Evolutionary conservation across 2,113 vertebrate genomes (phyloP).

Genomic region (Tenebrosternarchus preto): DNA sequence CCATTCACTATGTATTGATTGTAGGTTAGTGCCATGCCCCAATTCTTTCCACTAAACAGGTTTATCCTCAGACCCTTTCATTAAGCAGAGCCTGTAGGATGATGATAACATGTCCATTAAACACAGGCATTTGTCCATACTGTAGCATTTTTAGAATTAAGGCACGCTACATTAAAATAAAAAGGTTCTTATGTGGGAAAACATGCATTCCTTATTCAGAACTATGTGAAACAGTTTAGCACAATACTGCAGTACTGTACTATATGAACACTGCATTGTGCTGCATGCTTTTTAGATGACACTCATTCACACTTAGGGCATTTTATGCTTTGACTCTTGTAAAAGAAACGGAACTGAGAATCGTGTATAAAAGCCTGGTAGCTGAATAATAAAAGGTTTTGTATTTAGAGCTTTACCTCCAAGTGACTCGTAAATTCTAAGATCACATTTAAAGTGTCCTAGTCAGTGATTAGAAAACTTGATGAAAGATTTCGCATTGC

Average conservation of each 20-base stretch:
- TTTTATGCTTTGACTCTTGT: not conserved
- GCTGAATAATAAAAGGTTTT: not conserved
- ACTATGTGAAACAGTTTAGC: not conserved
- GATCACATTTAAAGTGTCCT: too few species aligned
- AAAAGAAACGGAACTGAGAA: not conserved
- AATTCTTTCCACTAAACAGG: constrained; percentile 23
- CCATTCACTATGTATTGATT: constrained; percentile 21
- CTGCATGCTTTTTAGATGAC: not conserved
- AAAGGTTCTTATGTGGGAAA: not conserved
- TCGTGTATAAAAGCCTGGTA: not conserved
- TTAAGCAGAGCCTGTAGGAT: constrained; percentile 12
- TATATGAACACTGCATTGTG: not conserved
- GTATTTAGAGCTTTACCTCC: too few species aligned
- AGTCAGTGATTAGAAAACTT: too few species aligned
- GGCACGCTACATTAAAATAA: not conserved
- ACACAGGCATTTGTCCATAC: not conserved
- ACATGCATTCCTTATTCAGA: not conserved
- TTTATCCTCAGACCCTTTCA: constrained; percentile 11
- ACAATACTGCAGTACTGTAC: not conserved
- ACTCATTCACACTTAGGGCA: not conserved
- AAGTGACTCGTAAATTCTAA: too few species aligned
- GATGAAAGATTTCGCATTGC: not conserved
- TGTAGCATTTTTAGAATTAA: not conserved
- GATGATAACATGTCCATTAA: constrained; percentile 2
- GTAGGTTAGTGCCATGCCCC: constrained; percentile 11